A percentile compares a stretch with the other conserved stretches of the same genome.
Conservation (phyloP, 2,797 vertebrate species). For the Neopelma chrysocephalum region DNA sequence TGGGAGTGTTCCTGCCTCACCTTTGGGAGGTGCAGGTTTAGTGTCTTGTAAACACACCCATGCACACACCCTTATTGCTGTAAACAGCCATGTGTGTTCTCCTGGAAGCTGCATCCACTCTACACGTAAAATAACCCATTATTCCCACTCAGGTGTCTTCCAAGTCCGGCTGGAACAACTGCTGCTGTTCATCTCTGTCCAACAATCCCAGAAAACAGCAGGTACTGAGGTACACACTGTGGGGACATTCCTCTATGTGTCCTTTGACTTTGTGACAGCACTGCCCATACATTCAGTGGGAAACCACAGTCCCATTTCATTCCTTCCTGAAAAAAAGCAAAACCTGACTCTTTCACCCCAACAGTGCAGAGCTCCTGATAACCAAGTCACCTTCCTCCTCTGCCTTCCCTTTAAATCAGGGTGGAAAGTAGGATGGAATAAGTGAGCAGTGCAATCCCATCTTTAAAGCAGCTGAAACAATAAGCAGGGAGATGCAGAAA, state of each 20-base stretch:
- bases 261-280: neutral
- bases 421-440: neutral
- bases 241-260: neutral
- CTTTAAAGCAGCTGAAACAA: neutral
- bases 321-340: neutral
- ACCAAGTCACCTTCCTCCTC: neutral
- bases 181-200: neutral
- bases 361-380: neutral
- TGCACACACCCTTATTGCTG: rapidly evolving
- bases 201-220: neutral
- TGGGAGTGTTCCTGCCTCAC: rapidly evolving
- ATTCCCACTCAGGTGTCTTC: neutral
- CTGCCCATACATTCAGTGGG: neutral
- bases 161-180: neutral
- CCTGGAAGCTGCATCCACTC: neutral
- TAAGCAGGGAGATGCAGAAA: neutral
- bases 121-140: neutral
- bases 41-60: neutral
- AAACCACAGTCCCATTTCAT: neutral
- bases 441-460: rapidly evolving
- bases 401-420: neutral
- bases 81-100: neutral
- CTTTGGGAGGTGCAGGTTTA: neutral
- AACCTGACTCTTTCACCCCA: neutral
- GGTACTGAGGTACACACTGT: rapidly evolving